Evolutionary conservation across 2,888 invertebrate species (phyloP), one percentile per base, ranked within the genome.

Genomic region (Cephus pygmeus): DNA sequence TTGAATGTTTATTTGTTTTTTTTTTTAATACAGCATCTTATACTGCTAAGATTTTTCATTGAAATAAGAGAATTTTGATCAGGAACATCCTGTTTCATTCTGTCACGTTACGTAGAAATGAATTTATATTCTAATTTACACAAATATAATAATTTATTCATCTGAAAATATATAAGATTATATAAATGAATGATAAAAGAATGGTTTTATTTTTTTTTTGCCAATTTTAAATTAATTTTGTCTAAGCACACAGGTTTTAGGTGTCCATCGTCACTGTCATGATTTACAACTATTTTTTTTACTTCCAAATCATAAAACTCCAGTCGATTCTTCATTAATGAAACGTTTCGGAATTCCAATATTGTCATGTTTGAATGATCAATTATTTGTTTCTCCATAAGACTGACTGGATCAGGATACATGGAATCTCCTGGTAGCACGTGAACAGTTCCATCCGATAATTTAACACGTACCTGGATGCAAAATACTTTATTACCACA

Each of bases 401-500:
- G 78, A 68, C 78, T 84, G 0, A 81, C 76, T 1, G 86, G 40
- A 33, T 86, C 76, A 4, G 90, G 90, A 78, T 90, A 90, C 86
- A 87, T 86, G 0, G 86, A 85, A 79, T 91, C 91, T 4, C 95
- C 96, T 86, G 95, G 95, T 76, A 95, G 87, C 78, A 95, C 82
- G 69, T 91, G 89, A 4, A 95, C 85, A 12, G 85, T 69, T 34
- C 96, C 96, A 92, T 96, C 94, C 77, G 91, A 92, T 75, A 94
- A 92, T 77, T 92, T 90, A 79, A 94, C 89, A 73, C 87, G 83
- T 2, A 95, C 91, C 76, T 96, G 94, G 84, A 93, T 92, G 11
- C 91, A 82, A 81, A 86, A 88, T 76, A 74, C 89, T 83, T 73
- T 87, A 86, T 0, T 83, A 71, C 30, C 23, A 71, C 6, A 33